These are phyloP conservation scores for Pygoscelis antarcticus DNA, from an alignment of 2,113 vertebrate genomes.

Conservation along the genomic window DNA sequence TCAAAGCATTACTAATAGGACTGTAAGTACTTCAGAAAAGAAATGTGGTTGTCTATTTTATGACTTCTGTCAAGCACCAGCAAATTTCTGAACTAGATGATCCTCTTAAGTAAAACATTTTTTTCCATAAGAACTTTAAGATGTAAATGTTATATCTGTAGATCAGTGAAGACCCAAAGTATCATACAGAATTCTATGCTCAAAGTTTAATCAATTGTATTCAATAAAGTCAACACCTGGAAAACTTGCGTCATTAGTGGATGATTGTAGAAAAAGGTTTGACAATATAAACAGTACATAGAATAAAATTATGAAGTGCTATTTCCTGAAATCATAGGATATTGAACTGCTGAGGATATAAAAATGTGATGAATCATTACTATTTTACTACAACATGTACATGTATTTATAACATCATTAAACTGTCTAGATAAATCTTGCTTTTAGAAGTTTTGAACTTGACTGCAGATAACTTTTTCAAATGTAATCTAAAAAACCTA, in stretches of 20 bases:
- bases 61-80: not conserved
- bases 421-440: not conserved
- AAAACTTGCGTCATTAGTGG: not conserved
- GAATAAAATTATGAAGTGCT: not conserved
- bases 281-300: not conserved
- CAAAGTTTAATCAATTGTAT: not conserved
- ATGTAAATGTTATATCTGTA: not conserved
- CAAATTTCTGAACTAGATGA: not conserved
- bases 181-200: not conserved
- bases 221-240: not conserved
- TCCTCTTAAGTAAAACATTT: not conserved
- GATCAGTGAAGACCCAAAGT: not conserved
- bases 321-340: not conserved
- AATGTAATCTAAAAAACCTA: not conserved
- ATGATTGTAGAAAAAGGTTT: not conserved
- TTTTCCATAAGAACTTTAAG: not conserved
- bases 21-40: constrained; percentile 1
- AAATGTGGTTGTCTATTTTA: not conserved
- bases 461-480: not conserved
- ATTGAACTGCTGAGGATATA: not conserved
- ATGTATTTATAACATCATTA: not conserved
- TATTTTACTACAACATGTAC: not conserved
- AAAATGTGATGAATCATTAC: not conserved
- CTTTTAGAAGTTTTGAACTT: not conserved
- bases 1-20: constrained; percentile 12